Evolutionary conservation across 2,888 invertebrate genomes (phyloP), one percentile per base, ranked within the genome.

Genomic region (Volucella zonaria): DNA sequence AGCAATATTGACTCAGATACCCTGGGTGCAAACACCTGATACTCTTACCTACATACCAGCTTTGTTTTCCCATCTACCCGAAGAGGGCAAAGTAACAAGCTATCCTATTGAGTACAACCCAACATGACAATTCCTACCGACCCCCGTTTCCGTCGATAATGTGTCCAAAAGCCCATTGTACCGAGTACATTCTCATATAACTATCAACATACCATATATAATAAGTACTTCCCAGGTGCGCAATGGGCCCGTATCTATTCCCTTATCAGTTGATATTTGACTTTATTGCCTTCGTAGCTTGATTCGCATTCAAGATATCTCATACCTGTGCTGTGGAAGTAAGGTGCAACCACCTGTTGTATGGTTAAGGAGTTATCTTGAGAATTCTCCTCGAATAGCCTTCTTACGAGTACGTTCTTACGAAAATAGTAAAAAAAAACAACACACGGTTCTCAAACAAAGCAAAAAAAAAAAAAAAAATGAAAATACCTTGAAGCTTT

Each of bases 1-100:
- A 80, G 58, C 59, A 66, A 74, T 67, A 83, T 83, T 83, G 80
- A 79, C 82, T 83, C 74, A 80, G 80, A 83, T 83, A 83, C 64
- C 74, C 80, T 66, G 74, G 80, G 82, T 83, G 80, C 82, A 83
- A 83, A 83, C 82, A 83, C 82, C 82, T 83, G 82, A 83, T 74
- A 59, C 64, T 62, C 64, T 51, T 43, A 64, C 43, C 40, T 49
- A 49, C 62, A 45, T 62, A 42, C 45, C 9, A 49, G 56, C 56
- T 12, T 12, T 43, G 1, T 59, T 71, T 31, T 47, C 56, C 47
- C 58, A 70, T 49, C 78, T 15, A 67, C 68, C 15, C 31, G 31
- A 31, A 31, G 64, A 64, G 82, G 74, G 38, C 82, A 79, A 82
- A 82, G 82, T 82, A 82, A 58, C 51, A 82, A 61, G 14, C 64